A percentile compares a stretch with the other conserved stretches of the same genome.
Evolutionary conservation across 1,140 invertebrate genomes (phyloP).

Genomic region (Stenopsyche tienmushanensis): DNA sequence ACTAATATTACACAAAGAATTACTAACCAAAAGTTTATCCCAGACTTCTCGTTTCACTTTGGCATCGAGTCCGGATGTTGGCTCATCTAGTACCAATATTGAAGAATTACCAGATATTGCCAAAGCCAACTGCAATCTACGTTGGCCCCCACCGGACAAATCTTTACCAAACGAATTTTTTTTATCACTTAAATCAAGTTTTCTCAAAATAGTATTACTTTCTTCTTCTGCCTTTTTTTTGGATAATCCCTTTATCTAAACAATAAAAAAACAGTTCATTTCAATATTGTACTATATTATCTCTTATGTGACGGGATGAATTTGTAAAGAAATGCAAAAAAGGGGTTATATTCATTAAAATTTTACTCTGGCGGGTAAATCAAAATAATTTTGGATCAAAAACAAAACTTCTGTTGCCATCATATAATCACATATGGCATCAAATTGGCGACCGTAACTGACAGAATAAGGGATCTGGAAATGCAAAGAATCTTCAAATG

Average conservation of each 20-base stretch:
- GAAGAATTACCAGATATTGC: constrained; percentile 58
- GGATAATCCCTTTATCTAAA: not conserved
- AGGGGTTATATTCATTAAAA: not conserved
- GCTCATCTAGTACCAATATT: constrained; percentile 84
- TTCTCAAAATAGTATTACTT: constrained; percentile 40
- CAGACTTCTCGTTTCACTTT: constrained; percentile 87
- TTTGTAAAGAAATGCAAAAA: not conserved
- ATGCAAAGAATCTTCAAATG: too few species aligned
- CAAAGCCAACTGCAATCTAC: constrained; percentile 56
- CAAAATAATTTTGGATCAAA: not conserved
- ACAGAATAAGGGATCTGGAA: too few species aligned
- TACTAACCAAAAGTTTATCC: constrained; percentile 68
- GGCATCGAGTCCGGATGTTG: constrained; percentile 93
- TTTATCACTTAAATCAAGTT: constrained; percentile 45
- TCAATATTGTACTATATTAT: not conserved
- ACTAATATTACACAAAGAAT: too few species aligned
- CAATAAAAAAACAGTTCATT: not conserved
- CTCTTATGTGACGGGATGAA: not conserved
- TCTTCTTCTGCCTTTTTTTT: constrained; percentile 37
- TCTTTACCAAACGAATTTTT: constrained; percentile 44
- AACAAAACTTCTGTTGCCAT: not conserved
- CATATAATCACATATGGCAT: not conserved
- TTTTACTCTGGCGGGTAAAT: not conserved
- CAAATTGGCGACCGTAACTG: too few species aligned
- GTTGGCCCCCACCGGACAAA: constrained; percentile 59